phyloP scores from a whole-genome alignment of 2,888 invertebrate species.

The Sesia apiformis region DNA sequence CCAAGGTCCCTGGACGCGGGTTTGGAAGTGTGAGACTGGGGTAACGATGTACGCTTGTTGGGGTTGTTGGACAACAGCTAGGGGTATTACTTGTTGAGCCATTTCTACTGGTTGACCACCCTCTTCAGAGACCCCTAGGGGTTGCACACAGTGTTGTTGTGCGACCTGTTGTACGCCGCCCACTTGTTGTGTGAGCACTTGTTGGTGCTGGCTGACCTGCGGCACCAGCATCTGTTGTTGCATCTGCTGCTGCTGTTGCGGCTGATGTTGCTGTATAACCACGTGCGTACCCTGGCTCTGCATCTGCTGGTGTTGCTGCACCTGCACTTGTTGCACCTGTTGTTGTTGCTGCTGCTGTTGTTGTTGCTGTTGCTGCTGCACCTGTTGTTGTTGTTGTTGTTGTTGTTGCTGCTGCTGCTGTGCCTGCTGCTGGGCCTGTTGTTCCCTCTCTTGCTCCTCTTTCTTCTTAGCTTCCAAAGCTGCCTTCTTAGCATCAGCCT shows the following conservation, averaged over 20 bases:
- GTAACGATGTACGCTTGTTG: slow-evolving; percentile 79
- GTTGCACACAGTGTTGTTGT: slow-evolving; percentile 65
- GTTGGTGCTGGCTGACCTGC: slow-evolving; percentile 68
- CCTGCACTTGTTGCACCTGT: slow-evolving; percentile 57
- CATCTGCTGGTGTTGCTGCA: slow-evolving; percentile 48
- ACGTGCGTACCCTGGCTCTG: slow-evolving; percentile 19
- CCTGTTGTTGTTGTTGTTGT: slow-evolving; percentile 39
- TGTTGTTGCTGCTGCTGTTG: slow-evolving; percentile 56
- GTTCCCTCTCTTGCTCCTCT: slow-evolving; percentile 62
- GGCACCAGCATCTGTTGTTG: slow-evolving; percentile 69
- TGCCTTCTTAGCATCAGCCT: slow-evolving; percentile 66
- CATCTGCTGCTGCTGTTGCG: slow-evolving; percentile 43
- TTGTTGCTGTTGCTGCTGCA: slow-evolving; percentile 51
- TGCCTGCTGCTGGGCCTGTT: slow-evolving; percentile 45
- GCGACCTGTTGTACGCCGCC: slow-evolving; percentile 57
- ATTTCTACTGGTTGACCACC: slow-evolving; percentile 74
- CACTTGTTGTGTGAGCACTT: slow-evolving; percentile 58
- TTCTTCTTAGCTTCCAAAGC: slow-evolving; percentile 69
- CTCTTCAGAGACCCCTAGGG: slow-evolving; percentile 64
- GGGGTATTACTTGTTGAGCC: slow-evolving; percentile 77
- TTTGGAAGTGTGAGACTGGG: slow-evolving; percentile 78
- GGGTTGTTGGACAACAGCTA: slow-evolving; percentile 77
- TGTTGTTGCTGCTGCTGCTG: slow-evolving; percentile 45
- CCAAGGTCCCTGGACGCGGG: slow-evolving; percentile 76
- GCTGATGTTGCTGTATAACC: slow-evolving; percentile 24